Evolutionary conservation across 2,888 invertebrate species (phyloP).

Genomic region (Stenodema calcarata): DNA sequence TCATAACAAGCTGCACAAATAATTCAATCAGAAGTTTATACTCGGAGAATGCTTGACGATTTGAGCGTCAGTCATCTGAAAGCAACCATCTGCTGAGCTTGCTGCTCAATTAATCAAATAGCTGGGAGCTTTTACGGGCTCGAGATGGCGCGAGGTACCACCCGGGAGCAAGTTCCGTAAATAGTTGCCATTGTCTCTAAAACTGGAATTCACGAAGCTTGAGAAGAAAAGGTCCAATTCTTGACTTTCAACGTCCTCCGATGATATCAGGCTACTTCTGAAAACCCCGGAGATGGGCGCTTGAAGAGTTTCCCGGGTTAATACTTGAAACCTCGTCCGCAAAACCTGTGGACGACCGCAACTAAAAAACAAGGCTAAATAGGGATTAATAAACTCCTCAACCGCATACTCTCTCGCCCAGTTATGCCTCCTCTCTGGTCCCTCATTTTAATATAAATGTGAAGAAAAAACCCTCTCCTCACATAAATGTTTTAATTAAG

Average conservation of each 20-base stretch:
- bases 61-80: too few species aligned
- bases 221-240: too few species aligned
- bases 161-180: too few species aligned
- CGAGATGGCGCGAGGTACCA: too few species aligned
- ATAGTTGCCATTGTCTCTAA: too few species aligned
- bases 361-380: slow-evolving; percentile 1
- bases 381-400: slow-evolving; percentile 31
- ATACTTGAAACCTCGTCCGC: not conserved
- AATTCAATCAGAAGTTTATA: too few species aligned
- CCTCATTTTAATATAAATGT: slow-evolving; percentile 17
- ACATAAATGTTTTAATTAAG: slow-evolving; percentile 36
- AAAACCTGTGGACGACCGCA: slow-evolving; percentile 31
- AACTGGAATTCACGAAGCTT: too few species aligned
- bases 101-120: too few species aligned
- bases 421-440: not conserved
- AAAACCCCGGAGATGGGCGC: not conserved
- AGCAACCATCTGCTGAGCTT: too few species aligned
- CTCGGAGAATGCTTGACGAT: too few species aligned
- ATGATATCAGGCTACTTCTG: not conserved
- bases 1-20: too few species aligned
- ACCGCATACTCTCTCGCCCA: not conserved
- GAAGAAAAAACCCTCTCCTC: not conserved
- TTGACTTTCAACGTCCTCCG: not conserved
- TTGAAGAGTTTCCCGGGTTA: not conserved
- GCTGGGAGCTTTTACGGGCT: too few species aligned